These are phyloP conservation scores for Saimiri boliviensis DNA, from an alignment of 2,113 vertebrate genomes.

Conservation along the genomic window DNA sequence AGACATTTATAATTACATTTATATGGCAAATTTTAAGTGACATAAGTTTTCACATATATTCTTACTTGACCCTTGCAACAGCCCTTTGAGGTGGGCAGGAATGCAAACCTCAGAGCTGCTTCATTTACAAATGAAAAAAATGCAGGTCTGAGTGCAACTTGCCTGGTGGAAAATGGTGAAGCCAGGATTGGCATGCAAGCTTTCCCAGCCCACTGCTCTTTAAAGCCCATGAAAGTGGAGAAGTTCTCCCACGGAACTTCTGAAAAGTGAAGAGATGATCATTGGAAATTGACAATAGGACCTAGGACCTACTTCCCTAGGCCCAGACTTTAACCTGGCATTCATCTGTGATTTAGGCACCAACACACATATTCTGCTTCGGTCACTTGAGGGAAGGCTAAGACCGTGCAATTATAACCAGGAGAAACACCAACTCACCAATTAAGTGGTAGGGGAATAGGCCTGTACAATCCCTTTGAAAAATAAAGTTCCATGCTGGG, in stretches of 20 bases:
- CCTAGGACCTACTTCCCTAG: neutral
- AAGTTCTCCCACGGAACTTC: neutral
- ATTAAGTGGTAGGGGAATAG: neutral
- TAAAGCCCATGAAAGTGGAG: neutral
- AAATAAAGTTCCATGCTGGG: neutral
- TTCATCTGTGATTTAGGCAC: neutral
- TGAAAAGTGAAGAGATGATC: neutral
- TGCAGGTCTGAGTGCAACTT: neutral
- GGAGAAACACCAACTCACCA: neutral
- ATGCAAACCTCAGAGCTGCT: neutral
- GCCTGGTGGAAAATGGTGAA: neutral
- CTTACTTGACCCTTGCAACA: neutral
- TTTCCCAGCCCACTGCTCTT: neutral
- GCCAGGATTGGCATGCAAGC: neutral
- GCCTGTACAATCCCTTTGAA: neutral
- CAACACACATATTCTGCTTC: neutral
- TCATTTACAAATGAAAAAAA: neutral
- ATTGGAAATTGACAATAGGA: neutral
- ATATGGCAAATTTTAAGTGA: neutral
- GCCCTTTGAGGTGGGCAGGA: neutral
- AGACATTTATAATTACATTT: neutral
- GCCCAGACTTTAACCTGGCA: neutral
- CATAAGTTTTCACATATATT: neutral
- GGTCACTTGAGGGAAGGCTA: neutral
- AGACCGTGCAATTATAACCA: slow-evolving; percentile 6